Percentiles rank a stretch among this genome's conserved stretches.
These are phyloP conservation scores for Dysmachus trigonus DNA, from an alignment of 2,888 invertebrate genomes.

Conservation along the genomic window DNA sequence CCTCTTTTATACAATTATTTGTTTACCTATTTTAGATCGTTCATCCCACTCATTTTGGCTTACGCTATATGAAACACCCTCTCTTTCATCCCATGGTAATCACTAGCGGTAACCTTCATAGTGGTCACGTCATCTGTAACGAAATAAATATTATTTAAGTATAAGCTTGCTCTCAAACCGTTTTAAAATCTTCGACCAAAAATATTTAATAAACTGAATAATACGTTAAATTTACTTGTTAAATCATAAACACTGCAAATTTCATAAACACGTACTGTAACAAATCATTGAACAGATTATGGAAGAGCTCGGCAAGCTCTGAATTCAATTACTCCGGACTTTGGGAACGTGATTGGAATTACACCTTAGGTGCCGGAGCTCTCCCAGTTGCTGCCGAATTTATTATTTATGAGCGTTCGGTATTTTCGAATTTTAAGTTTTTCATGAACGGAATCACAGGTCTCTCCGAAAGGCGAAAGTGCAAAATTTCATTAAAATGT, in stretches of 20 bases:
- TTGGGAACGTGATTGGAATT: conserved; percentile 28
- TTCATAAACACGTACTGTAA: conserved; percentile 27
- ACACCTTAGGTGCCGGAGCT: neutral
- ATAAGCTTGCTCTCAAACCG: neutral
- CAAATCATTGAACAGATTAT: conserved; percentile 28
- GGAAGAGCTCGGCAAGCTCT: conserved; percentile 5
- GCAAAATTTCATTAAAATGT: conserved; percentile 26
- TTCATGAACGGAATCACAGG: conserved; percentile 10
- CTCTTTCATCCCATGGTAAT: neutral
- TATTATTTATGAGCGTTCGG: conserved; percentile 23
- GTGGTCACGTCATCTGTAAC: neutral
- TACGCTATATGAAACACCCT: no score
- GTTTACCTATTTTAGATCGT: no score
- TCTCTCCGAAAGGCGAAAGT: neutral
- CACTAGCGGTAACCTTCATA: neutral
- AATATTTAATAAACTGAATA: neutral
- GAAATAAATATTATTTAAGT: neutral
- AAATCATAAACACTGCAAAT: conserved; percentile 29
- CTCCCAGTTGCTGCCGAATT: conserved; percentile 8
- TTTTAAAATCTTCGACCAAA: neutral
- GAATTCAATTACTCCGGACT: conserved; percentile 9
- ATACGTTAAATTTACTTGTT: neutral
- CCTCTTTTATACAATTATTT: no score
- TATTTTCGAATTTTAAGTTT: conserved; percentile 27
- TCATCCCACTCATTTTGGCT: no score